Base-by-base conservation (phyloP, 1,140 invertebrate genomes). In the Acromyrmex echinatior region DNA sequence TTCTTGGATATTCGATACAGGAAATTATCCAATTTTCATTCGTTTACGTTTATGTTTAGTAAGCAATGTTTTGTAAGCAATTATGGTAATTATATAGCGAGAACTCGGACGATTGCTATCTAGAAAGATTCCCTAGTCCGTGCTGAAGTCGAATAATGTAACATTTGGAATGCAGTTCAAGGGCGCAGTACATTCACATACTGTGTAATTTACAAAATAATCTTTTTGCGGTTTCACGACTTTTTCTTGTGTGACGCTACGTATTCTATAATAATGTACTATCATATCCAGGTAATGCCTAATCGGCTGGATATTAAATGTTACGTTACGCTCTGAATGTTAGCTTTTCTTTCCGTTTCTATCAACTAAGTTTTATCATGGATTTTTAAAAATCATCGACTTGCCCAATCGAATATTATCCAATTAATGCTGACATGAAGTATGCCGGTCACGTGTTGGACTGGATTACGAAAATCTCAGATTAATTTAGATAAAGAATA, bases 111-210 rank as follows among this genome's bases (percentile, higher is more conserved):
- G 49, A 49, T 6, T 35, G 9, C 18, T 16, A 21, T 66, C 31
- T 16, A 49, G 12, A 25, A 62, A n/a, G 3, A 31, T 7, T 28
- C 73, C 3, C 4, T 14, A 35, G 31, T 35, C 31, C 16, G 45
- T 73, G 53, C 12, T 82, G 16, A 25, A 58, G 28, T 28, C 21
- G 9, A 21, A 25, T 39, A 62, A 31, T 14, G 25, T 49, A 60
- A 28, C 21, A 18, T 16, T 2, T 68, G 18, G 39, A 63, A 84
- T 74, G 39, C 56, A 18, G 28, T 21, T 74, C 80, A 84, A 84
- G 35, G 68, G 25, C 56, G 28, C 14, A 10, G 0, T 16, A 49
- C 25, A 16, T 51, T 60, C 35, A 16, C 25, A 60, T 21, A 21
- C 10, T 5, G 12, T 31, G 1, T 21, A 35, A 82, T 76, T 62